A percentile compares a stretch with the other conserved stretches of the same genome.
Conservation (phyloP, 2,113 vertebrate species). For the Marcusenius ussheri region DNA sequence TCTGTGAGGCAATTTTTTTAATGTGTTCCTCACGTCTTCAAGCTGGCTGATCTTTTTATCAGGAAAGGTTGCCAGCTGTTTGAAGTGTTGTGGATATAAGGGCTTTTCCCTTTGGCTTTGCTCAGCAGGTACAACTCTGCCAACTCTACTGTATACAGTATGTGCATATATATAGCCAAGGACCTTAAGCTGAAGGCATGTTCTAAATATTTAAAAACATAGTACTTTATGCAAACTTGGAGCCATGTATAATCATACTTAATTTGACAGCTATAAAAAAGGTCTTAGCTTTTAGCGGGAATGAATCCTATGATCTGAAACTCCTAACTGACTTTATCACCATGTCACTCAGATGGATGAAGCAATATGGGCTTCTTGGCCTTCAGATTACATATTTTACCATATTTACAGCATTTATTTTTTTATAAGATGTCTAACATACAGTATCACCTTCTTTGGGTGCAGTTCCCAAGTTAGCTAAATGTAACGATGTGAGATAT, state of each 20-base stretch:
- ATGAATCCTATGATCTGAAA: not conserved
- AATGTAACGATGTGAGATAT: not conserved
- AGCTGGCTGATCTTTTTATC: not conserved
- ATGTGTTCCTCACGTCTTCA: not conserved
- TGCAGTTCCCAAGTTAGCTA: not conserved
- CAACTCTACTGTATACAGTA: not conserved
- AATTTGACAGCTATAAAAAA: conserved; percentile 25
- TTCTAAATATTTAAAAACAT: conserved; percentile 37
- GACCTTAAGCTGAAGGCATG: conserved; percentile 24
- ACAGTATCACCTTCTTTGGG: not conserved
- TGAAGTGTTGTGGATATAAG: not conserved
- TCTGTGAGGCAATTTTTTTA: not conserved
- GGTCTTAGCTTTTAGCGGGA: conserved; percentile 19
- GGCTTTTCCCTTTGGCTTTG: conserved; percentile 7
- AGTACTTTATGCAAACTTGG: conserved; percentile 22
- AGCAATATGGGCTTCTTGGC: not conserved
- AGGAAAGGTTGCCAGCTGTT: not conserved
- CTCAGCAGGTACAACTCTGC: conserved; percentile 11
- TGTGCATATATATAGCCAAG: conserved; percentile 8
- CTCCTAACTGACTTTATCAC: conserved; percentile 7
- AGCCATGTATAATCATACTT: conserved; percentile 19
- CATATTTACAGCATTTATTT: not conserved
- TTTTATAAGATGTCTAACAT: not conserved
- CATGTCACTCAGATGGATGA: conserved; percentile 19
- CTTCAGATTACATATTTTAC: not conserved